phyloP scores from a whole-genome alignment of 2,797 vertebrate genomes.

The Odontamblyopus lacepedii region DNA sequence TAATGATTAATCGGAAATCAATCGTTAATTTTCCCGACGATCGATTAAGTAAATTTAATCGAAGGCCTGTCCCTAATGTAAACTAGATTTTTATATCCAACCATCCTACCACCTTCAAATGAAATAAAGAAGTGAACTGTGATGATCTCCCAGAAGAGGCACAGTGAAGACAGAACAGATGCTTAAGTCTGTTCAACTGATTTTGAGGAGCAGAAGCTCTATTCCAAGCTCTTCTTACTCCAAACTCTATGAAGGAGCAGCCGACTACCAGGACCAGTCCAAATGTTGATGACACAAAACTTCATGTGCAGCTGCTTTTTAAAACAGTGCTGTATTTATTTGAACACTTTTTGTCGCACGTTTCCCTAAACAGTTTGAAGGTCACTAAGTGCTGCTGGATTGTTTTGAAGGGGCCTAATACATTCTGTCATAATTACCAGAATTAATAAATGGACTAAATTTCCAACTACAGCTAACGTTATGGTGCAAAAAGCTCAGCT shows the following conservation, averaged over 20 bases:
- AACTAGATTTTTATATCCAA: too few species aligned
- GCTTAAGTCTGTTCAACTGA: neutral
- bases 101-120: neutral
- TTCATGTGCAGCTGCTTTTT: neutral
- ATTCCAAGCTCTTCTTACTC: neutral
- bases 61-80: too few species aligned
- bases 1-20: too few species aligned
- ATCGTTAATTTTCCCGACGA: too few species aligned
- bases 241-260: neutral
- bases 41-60: too few species aligned
- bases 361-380: conserved; percentile 10
- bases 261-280: too few species aligned
- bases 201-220: neutral
- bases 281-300: neutral
- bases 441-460: conserved; percentile 38
- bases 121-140: neutral
- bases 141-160: too few species aligned
- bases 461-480: conserved; percentile 32
- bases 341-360: neutral
- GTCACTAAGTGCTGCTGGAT: conserved; percentile 39
- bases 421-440: conserved; percentile 33
- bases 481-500: conserved; percentile 30
- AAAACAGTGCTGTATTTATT: neutral
- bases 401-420: conserved; percentile 17
- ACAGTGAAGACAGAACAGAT: neutral